Evolutionary conservation across 2,113 vertebrate species (phyloP), one percentile per base, ranked within the genome.

Genomic region (Bos indicus): DNA sequence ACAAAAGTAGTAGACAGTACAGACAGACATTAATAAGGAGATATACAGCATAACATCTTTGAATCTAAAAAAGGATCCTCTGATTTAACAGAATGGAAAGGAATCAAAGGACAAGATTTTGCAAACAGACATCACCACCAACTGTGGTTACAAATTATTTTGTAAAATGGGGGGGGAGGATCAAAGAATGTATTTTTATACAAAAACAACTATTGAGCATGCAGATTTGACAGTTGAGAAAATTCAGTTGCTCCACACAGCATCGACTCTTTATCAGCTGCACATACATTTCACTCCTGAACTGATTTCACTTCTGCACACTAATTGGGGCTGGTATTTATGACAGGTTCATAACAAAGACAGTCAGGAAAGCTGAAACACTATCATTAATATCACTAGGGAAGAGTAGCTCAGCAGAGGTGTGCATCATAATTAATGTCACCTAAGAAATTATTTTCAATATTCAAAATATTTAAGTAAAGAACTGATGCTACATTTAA

Each of bases 251-350:
- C 62, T 96, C 80, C 90, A 74, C 95, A 91, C 81, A 82, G 90
- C 88, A 97, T 88, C 96, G 64, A 57, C 91, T 62, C 94, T 95
- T 94, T 86, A 84, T 93, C 59, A 62, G 56, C 10, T 23, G 57
- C 43, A 74, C 93, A 89, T 28, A 96, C 13, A 83, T 82, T 96
- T 80, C 92, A 85, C 94, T 94, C 71, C 96, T 92, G n/a, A 2
- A 28, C 88, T 54, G 95, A 94, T 83, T 82, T 36, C 54, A 92
- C 15, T 81, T 64, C 48, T 59, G 85, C 71, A 52, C 82, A 25
- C 93, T 98, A 98, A 98, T 86, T 93, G 89, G 90, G 97, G 91
- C 97, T 97, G 77, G 77, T 95, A 93, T 94, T 98, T 97, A 78
- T 77, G 92, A 95, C 40, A 84, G 46, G 82, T 88, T 93, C 93